These are phyloP conservation scores for Oophaga sylvatica DNA, from an alignment of 2,797 vertebrate genomes.

Conservation along the genomic window DNA sequence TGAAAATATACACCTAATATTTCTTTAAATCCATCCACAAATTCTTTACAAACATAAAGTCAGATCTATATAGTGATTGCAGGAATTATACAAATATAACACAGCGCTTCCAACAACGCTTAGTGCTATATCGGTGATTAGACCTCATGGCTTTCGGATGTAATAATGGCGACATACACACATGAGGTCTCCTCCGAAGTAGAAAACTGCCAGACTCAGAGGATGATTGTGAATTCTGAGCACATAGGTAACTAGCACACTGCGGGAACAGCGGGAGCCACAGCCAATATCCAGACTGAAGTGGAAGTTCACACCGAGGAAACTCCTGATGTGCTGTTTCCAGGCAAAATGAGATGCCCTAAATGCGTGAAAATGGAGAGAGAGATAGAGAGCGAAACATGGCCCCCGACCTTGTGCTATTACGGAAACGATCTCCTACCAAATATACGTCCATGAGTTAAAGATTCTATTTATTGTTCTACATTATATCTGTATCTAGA, in stretches of 20 bases:
- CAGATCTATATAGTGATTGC: not conserved
- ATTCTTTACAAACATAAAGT: not conserved
- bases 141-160: not conserved
- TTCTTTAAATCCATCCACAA: no score
- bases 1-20: no score
- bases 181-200: not conserved
- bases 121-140: not conserved
- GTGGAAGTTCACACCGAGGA: not conserved
- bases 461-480: no score
- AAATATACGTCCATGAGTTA: no score
- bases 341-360: not conserved
- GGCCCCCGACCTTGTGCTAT: no score
- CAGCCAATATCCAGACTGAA: not conserved
- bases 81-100: not conserved
- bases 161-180: not conserved
- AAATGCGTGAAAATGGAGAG: no score
- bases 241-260: not conserved
- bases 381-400: not conserved
- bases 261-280: not conserved
- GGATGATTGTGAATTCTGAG: constrained; percentile 2
- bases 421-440: no score
- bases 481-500: no score
- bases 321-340: not conserved
- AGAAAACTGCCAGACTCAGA: not conserved
- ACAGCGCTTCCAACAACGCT: not conserved